These are phyloP conservation scores for Athripsodes cinereus DNA, from an alignment of 2,888 invertebrate species.

Conservation along the genomic window DNA sequence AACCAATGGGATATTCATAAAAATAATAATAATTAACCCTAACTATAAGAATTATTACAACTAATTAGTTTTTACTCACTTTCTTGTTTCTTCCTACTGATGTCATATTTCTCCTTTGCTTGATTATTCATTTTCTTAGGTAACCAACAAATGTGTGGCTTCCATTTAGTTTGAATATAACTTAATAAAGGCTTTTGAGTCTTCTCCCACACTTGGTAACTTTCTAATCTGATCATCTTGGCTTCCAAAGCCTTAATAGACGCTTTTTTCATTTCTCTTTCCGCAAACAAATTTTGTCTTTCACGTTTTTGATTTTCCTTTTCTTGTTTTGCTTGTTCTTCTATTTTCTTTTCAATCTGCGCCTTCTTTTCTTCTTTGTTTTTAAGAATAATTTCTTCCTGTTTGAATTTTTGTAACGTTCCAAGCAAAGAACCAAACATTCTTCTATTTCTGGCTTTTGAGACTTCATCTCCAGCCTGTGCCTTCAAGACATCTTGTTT, in stretches of 20 bases:
- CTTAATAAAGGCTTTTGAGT: conserved; percentile 69
- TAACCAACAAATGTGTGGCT: conserved; percentile 82
- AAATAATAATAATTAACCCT: too few relatives aligned
- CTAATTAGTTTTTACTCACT: too few relatives aligned
- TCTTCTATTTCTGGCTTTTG: conserved; percentile 76
- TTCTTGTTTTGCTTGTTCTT: conserved; percentile 83
- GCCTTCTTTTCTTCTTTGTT: conserved; percentile 79
- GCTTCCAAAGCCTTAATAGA: conserved; percentile 85
- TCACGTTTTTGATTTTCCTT: conserved; percentile 79
- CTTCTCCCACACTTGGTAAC: conserved; percentile 84
- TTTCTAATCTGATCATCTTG: conserved; percentile 82
- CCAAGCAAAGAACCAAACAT: conserved; percentile 96
- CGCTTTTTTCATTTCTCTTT: conserved; percentile 79
- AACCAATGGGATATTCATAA: too few relatives aligned
- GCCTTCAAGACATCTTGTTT: conserved; percentile 74
- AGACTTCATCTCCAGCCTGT: conserved; percentile 77
- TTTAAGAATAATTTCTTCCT: conserved; percentile 86
- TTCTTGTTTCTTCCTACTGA: conserved; percentile 58
- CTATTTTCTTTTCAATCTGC: conserved; percentile 84
- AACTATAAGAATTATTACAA: too few relatives aligned
- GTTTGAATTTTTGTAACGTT: conserved; percentile 91
- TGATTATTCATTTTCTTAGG: conserved; percentile 73
- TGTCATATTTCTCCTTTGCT: conserved; percentile 58
- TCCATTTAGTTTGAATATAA: conserved; percentile 81
- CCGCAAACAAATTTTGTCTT: conserved; percentile 76